Percentiles rank a stretch among this genome's conserved stretches.
phyloP scores from a whole-genome alignment of 2,888 invertebrate species.

The Cheilosia pagana region DNA sequence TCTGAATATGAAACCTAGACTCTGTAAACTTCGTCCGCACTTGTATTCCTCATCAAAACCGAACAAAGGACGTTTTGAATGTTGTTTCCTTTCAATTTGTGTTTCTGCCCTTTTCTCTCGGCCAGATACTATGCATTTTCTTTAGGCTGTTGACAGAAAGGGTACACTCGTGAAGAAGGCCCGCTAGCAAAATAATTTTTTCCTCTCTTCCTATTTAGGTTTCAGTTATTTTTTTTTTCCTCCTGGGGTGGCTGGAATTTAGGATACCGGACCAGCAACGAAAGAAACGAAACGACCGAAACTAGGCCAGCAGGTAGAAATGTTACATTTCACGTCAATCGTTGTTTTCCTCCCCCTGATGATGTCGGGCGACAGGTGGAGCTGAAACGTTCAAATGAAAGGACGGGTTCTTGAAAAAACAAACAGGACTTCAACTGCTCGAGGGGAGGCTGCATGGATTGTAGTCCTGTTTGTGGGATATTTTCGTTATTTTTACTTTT shows the following conservation, averaged over 20 bases:
- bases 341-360: slow-evolving; percentile 9
- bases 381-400: slow-evolving; percentile 42
- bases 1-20: slow-evolving; percentile 31
- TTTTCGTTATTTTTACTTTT: slow-evolving; percentile 22
- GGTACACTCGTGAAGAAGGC: slow-evolving; percentile 31
- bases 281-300: slow-evolving; percentile 59
- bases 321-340: slow-evolving; percentile 61
- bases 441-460: slow-evolving; percentile 56
- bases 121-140: slow-evolving; percentile 29
- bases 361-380: slow-evolving; percentile 26
- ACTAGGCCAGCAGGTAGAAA: slow-evolving; percentile 70
- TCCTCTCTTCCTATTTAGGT: slow-evolving; percentile 24
- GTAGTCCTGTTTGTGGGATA: slow-evolving; percentile 59
- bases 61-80: slow-evolving; percentile 58
- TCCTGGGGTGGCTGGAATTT: slow-evolving; percentile 39
- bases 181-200: slow-evolving; percentile 52
- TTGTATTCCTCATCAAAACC: slow-evolving; percentile 46
- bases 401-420: slow-evolving; percentile 45
- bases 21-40: slow-evolving; percentile 19
- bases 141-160: slow-evolving; percentile 56
- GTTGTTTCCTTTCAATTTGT: slow-evolving; percentile 24
- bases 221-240: not conserved
- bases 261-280: slow-evolving; percentile 61
- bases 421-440: slow-evolving; percentile 18
- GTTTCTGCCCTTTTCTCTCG: slow-evolving; percentile 20